phyloP scores from a whole-genome alignment of 2,797 vertebrate species.

The Acanthurus leucopareius region DNA sequence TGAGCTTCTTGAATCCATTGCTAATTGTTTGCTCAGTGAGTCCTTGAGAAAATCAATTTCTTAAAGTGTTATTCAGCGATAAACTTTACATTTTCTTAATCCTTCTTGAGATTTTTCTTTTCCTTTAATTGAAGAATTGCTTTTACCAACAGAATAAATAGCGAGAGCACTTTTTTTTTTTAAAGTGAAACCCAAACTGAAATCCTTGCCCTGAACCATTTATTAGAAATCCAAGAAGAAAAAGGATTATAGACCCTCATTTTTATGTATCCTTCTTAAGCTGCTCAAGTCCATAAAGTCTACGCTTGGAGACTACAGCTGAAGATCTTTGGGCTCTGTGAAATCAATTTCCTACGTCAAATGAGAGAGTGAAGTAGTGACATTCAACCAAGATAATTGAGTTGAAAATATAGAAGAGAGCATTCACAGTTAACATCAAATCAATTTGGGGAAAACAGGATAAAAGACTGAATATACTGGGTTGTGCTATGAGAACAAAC shows the following conservation, averaged over 20 bases:
- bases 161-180: slow-evolving; percentile 17
- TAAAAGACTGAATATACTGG: not conserved
- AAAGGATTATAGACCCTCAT: slow-evolving; percentile 69
- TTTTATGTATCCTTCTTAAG: slow-evolving; percentile 67
- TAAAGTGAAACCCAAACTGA: slow-evolving; percentile 50
- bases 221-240: slow-evolving; percentile 73
- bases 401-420: slow-evolving; percentile 44
- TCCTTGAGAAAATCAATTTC: slow-evolving; percentile 33
- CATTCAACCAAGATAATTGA: slow-evolving; percentile 56
- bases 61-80: slow-evolving; percentile 52
- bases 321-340: slow-evolving; percentile 61
- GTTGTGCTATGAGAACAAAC: slow-evolving; percentile 18
- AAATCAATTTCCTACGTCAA: slow-evolving; percentile 73
- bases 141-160: slow-evolving; percentile 39
- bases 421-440: slow-evolving; percentile 22
- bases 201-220: slow-evolving; percentile 72
- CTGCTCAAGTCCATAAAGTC: slow-evolving; percentile 63
- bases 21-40: slow-evolving; percentile 53
- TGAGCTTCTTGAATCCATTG: slow-evolving; percentile 27
- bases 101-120: slow-evolving; percentile 33
- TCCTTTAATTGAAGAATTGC: slow-evolving; percentile 32
- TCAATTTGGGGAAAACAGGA: slow-evolving; percentile 17
- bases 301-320: slow-evolving; percentile 54
- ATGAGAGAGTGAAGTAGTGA: slow-evolving; percentile 51
- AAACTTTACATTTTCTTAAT: slow-evolving; percentile 53